Percentiles rank a stretch among this genome's conserved stretches.
Conservation (phyloP, 2,797 vertebrate genomes). For the Coracias cyanogaster region DNA sequence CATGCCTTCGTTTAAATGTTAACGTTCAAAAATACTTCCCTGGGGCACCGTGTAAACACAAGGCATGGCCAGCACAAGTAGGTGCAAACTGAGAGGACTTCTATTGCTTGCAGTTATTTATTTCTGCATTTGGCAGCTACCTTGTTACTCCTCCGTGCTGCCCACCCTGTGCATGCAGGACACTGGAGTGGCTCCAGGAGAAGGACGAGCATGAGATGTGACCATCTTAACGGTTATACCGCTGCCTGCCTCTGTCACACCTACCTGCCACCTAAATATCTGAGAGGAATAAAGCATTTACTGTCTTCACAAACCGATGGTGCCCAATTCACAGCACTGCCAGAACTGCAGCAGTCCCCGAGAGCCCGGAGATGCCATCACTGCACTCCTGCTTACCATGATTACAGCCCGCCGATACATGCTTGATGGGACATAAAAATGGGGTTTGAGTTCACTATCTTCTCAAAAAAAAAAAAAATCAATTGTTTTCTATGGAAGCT, state of each 20-base stretch:
- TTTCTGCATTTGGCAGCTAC: background rate
- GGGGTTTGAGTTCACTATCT: background rate
- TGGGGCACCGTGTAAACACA: background rate
- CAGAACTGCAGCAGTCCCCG: background rate
- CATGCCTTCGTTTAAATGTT: background rate
- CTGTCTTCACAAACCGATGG: background rate
- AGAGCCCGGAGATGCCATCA: background rate
- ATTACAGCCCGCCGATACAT: background rate
- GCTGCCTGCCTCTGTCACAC: background rate
- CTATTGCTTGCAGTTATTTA: background rate
- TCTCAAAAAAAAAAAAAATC: background rate
- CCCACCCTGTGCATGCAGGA: background rate
- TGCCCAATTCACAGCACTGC: background rate
- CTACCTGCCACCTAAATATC: background rate
- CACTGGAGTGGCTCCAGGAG: background rate
- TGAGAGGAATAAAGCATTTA: background rate
- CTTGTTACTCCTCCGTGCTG: background rate
- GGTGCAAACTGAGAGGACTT: background rate
- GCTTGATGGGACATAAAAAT: background rate
- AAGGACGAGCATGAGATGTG: background rate
- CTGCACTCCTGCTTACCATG: background rate
- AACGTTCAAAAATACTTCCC: slow-evolving; percentile 15
- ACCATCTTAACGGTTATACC: background rate
- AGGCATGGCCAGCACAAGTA: background rate
- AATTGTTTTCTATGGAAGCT: background rate